Percentiles rank a stretch among this genome's conserved stretches.
Evolutionary conservation across 2,888 invertebrate genomes (phyloP).

Genomic region (Campoplex capitator): DNA sequence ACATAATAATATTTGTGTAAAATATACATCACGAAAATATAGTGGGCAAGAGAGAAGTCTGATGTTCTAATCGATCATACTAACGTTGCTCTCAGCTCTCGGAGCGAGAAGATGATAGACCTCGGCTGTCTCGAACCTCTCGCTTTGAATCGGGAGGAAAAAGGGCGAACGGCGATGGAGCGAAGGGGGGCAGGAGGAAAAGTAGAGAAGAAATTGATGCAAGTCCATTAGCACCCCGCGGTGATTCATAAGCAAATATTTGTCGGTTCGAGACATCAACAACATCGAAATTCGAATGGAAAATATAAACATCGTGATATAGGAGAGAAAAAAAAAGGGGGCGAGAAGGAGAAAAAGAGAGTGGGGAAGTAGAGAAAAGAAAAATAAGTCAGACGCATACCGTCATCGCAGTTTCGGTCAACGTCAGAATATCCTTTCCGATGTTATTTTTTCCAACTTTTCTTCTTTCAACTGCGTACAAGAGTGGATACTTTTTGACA

Average conservation of each 20-base stretch:
- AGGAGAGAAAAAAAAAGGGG: constrained; percentile 1
- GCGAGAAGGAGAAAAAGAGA: constrained; percentile 7
- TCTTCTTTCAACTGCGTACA: background rate
- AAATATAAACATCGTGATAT: constrained; percentile 49
- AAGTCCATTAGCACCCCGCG: constrained; percentile 73
- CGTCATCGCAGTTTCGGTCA: constrained; percentile 40
- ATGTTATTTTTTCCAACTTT: constrained; percentile 6
- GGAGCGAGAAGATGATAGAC: constrained; percentile 63
- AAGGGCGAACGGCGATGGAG: background rate
- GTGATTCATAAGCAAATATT: constrained; percentile 75
- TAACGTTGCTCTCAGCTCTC: constrained; percentile 21
- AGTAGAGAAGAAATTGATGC: constrained; percentile 32
- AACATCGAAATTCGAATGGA: constrained; percentile 44
- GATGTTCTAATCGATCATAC: constrained; percentile 61
- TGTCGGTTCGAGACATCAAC: constrained; percentile 62
- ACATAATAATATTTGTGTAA: constrained; percentile 38
- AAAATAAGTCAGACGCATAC: constrained; percentile 54
- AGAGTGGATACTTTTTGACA: constrained; percentile 56
- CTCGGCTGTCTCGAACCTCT: constrained; percentile 38
- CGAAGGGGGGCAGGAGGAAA: background rate
- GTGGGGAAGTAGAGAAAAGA: constrained; percentile 51
- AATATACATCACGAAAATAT: constrained; percentile 35
- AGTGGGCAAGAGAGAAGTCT: constrained; percentile 1
- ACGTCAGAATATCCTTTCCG: constrained; percentile 48
- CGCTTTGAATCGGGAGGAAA: background rate